phyloP scores from a whole-genome alignment of 2,113 vertebrate genomes.

The Sterrhoptilus dennistouni region DNA sequence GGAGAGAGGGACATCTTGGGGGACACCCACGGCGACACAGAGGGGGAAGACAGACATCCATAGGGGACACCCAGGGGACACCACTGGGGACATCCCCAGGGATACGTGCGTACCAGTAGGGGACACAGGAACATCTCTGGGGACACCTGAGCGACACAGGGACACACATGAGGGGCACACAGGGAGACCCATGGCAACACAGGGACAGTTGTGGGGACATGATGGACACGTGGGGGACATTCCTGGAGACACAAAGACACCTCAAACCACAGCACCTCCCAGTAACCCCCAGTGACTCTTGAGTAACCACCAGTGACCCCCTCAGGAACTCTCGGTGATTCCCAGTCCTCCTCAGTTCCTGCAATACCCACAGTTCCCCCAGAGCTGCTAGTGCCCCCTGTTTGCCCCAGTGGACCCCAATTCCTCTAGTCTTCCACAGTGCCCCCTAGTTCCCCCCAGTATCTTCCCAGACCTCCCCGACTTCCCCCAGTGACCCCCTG shows the following conservation, averaged over 20 bases:
- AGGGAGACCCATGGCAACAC: background rate
- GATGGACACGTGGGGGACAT: background rate
- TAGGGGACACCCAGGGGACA: background rate
- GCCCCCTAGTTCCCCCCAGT: background rate
- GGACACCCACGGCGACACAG: background rate
- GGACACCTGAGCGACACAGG: background rate
- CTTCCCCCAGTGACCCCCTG: no score
- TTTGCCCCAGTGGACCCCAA: no score
- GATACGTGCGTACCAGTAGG: background rate
- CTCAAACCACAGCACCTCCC: background rate
- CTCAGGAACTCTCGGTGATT: background rate
- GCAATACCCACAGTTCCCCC: no score
- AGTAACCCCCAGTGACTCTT: background rate
- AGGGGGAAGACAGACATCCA: background rate
- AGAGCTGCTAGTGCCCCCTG: background rate
- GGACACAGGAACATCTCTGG: background rate
- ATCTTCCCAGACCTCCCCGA: background rate
- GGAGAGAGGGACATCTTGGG: background rate
- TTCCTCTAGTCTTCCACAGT: background rate
- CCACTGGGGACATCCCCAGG: background rate
- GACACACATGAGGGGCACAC: background rate
- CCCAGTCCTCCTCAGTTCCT: no score
- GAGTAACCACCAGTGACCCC: background rate
- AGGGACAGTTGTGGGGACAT: background rate
- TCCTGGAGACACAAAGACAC: background rate